Base-by-base conservation (phyloP, 2,888 invertebrate genomes). In the Lithophane semibrunnea region DNA sequence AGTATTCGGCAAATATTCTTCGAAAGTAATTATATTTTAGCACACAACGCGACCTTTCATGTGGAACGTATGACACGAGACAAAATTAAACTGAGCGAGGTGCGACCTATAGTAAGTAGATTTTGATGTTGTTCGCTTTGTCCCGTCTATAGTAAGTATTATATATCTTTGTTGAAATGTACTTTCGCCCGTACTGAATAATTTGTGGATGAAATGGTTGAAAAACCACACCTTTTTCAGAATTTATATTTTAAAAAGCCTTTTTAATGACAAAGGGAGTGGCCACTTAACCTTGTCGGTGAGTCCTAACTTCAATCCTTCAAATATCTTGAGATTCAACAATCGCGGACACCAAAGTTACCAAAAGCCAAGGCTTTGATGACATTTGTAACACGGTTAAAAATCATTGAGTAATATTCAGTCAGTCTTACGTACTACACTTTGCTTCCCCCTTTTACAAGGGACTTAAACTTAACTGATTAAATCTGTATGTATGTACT, bases 171-270 rank as follows among this genome's bases (percentile, higher is more conserved):
- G 16, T 74, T 13, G 2, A 42, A 67, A 58, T 44, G 9, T 70
- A 52, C 49, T 52, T 67, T 52, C 3, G 16, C 10, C 24, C 29
- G 0, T 13, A 9, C 64, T 49, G 10, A 68, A 47, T 52, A 68
- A 47, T 52, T 79, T 18, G 42, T 44, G 74, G 29, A 13, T 52
- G 16, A 76, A 21, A 37, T 21, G 44, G 16, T 16, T 37, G 24
- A 74, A 52, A 58, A 44, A 12, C 49, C 56, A 49, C 75, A 79
- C 66, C 75, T 82, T 75, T 64, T 52, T 9, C 54, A 37, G 56
- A 63, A 75, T 82, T 82, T 56, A 79, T 74, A 73, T 61, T 56
- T 52, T 58, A 21, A 65, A 65, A 73, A 78, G n/a, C 52, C 81
- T 37, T 73, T 61, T 80, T 78, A 58, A 82, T 68, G 67, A 68